Conservation (phyloP, 2,888 invertebrate species). For the Pyrocoelia pectoralis region DNA sequence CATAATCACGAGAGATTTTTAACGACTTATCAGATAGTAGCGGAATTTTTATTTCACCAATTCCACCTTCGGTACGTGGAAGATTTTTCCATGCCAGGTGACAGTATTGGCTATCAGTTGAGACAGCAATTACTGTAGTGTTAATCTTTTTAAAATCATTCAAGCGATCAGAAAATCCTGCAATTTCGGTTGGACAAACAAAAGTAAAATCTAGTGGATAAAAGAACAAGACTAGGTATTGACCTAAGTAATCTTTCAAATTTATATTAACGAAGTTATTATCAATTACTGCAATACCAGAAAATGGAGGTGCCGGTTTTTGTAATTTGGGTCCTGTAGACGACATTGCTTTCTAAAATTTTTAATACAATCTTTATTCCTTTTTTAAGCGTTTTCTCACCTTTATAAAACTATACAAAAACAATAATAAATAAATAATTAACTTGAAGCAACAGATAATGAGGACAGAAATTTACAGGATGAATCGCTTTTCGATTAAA, state of each 20-base stretch:
- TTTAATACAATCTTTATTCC: too few relatives aligned
- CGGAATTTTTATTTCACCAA: conserved; percentile 94
- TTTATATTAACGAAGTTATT: conserved; percentile 84
- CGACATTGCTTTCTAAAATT: not conserved
- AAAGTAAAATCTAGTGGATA: conserved; percentile 90
- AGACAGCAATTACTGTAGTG: conserved; percentile 88
- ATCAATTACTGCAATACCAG: conserved; percentile 81
- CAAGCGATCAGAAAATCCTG: conserved; percentile 93
- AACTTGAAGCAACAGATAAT: too few relatives aligned
- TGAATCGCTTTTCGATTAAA: too few relatives aligned
- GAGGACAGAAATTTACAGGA: too few relatives aligned
- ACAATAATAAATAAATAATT: too few relatives aligned
- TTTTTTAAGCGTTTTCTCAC: too few relatives aligned
- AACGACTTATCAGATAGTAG: conserved; percentile 92
- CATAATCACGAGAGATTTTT: conserved; percentile 86
- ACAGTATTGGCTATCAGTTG: conserved; percentile 96
- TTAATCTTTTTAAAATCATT: conserved; percentile 84
- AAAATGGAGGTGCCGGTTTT: conserved; percentile 82
- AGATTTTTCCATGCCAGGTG: conserved; percentile 98
- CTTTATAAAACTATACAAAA: too few relatives aligned
- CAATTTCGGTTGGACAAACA: conserved; percentile 93
- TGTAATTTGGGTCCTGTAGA: conserved; percentile 65
- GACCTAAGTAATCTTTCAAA: conserved; percentile 81
- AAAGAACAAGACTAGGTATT: conserved; percentile 92
- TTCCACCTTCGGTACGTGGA: conserved; percentile 91